phyloP scores from a whole-genome alignment of 1,140 invertebrate species.

The Calosoma granatense region DNA sequence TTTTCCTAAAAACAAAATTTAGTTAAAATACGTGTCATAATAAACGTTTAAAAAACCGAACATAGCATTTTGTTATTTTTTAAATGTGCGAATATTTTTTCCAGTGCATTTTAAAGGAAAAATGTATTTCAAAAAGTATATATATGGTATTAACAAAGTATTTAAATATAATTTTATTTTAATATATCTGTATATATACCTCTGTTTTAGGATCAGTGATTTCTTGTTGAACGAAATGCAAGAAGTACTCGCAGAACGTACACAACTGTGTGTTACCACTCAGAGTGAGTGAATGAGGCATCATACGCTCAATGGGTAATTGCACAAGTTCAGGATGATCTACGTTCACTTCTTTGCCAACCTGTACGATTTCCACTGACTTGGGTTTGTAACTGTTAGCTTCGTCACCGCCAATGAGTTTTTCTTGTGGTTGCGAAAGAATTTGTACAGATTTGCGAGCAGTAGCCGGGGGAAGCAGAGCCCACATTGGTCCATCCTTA shows the following conservation, averaged over 20 bases:
- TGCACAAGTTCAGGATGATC: slow-evolving; percentile 35
- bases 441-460: slow-evolving; percentile 30
- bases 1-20: slow-evolving; percentile 39
- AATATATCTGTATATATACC: slow-evolving; percentile 35
- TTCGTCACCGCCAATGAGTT: slow-evolving; percentile 33
- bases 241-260: slow-evolving; percentile 69
- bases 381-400: slow-evolving; percentile 30
- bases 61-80: neutral
- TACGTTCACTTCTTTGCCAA: neutral
- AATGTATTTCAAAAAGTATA: too few relatives aligned
- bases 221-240: slow-evolving; percentile 66
- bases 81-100: too few relatives aligned
- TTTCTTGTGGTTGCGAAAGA: slow-evolving; percentile 9
- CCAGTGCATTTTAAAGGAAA: too few relatives aligned
- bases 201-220: slow-evolving; percentile 58
- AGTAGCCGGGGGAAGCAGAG: slow-evolving; percentile 38
- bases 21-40: too few relatives aligned
- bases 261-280: slow-evolving; percentile 48
- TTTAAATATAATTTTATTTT: neutral
- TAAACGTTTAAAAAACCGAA: slow-evolving; percentile 15
- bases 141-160: too few relatives aligned
- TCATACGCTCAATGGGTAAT: slow-evolving; percentile 56
- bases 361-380: neutral
- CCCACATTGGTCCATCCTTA: slow-evolving; percentile 38
- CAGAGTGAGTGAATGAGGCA: slow-evolving; percentile 34